Percentiles rank a stretch among this genome's conserved stretches.
phyloP scores from a whole-genome alignment of 2,888 invertebrate species.

The Galerucella calmariensis region DNA sequence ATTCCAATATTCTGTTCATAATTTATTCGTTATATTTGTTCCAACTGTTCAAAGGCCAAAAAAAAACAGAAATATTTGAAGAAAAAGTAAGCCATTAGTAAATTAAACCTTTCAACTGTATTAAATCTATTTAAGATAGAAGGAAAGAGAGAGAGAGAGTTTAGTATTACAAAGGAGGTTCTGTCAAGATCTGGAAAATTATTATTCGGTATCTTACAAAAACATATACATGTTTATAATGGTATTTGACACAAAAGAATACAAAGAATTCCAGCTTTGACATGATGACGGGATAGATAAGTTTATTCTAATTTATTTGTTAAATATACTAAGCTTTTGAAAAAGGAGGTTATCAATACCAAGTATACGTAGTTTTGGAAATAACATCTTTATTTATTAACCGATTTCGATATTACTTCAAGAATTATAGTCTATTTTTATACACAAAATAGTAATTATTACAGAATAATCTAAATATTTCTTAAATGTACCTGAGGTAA shows the following conservation, averaged over 20 bases:
- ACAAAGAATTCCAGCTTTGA: not conserved
- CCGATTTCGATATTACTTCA: too few species aligned
- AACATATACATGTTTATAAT: too few species aligned
- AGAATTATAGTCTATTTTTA: too few species aligned
- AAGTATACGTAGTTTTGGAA: too few species aligned
- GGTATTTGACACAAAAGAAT: conserved; percentile 11
- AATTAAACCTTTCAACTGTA: conserved; percentile 36
- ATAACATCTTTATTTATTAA: too few species aligned
- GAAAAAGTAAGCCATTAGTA: conserved; percentile 33
- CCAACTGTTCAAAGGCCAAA: not conserved
- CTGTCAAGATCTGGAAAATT: conserved; percentile 16
- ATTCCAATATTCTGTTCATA: conserved; percentile 11
- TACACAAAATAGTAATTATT: too few species aligned
- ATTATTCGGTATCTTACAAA: conserved; percentile 28
- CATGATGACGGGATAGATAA: not conserved
- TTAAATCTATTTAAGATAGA: conserved; percentile 30
- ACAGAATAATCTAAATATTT: too few species aligned
- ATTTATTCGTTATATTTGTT: conserved; percentile 11
- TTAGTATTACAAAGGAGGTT: conserved; percentile 31
- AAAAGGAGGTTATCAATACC: too few species aligned
- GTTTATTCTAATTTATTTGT: not conserved
- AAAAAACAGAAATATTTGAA: not conserved
- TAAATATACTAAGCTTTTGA: too few species aligned
- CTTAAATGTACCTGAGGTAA: too few species aligned
- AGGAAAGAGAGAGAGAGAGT: not conserved